Conservation (phyloP, 1,140 invertebrate genomes). For the Saccostrea echinata region DNA sequence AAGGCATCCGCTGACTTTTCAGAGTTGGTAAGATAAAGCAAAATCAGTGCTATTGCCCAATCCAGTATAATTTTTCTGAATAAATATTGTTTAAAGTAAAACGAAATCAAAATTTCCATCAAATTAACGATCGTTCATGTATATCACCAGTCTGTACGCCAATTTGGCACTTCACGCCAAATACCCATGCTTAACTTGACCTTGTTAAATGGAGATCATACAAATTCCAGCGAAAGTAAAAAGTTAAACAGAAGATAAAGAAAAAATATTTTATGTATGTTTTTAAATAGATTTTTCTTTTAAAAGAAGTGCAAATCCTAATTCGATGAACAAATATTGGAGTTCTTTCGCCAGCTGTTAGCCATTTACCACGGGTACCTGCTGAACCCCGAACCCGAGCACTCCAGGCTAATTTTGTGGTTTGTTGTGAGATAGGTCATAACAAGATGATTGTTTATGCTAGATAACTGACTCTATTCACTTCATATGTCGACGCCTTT, state of each 20-base stretch:
- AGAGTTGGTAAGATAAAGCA: neutral
- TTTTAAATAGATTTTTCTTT: constrained; percentile 17
- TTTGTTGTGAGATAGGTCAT: constrained; percentile 1
- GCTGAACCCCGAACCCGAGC: neutral
- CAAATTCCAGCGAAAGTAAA: constrained; percentile 21
- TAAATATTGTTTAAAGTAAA: too few species aligned
- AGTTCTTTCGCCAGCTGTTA: neutral
- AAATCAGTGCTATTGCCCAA: neutral
- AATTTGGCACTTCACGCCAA: neutral
- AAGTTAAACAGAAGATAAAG: constrained; percentile 33
- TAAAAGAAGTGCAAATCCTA: neutral
- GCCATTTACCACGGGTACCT: neutral
- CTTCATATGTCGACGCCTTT: constrained; percentile 11
- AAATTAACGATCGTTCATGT: neutral
- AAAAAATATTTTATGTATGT: neutral
- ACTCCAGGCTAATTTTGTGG: neutral
- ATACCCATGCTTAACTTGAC: neutral
- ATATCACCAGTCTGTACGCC: neutral
- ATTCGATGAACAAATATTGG: constrained; percentile 21
- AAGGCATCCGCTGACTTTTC: neutral
- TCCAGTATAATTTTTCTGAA: too few species aligned
- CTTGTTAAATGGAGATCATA: neutral
- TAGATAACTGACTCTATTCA: constrained; percentile 16
- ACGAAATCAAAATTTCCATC: neutral
- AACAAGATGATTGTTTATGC: constrained; percentile 1